phyloP scores from a whole-genome alignment of 2,888 invertebrate genomes.

The Ptilodon capucinus region DNA sequence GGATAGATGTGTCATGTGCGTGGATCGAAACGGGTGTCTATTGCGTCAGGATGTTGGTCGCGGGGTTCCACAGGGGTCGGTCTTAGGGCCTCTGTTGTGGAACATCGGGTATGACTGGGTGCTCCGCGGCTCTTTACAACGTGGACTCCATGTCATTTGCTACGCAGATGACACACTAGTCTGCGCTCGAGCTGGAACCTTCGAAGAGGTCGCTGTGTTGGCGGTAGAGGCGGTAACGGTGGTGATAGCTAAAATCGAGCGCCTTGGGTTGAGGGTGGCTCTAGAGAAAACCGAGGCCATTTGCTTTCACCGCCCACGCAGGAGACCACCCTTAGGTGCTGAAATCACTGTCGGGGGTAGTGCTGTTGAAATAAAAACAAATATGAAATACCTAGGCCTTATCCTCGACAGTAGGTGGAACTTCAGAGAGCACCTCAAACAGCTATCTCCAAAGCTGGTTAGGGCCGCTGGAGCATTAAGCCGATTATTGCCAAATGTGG shows the following conservation, averaged over 20 bases:
- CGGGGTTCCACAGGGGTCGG: conserved; percentile 24
- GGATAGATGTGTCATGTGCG: neutral
- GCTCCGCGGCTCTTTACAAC: conserved; percentile 9
- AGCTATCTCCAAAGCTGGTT: neutral
- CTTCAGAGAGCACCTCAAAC: neutral
- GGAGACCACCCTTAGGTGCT: no score
- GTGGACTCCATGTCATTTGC: conserved; percentile 5
- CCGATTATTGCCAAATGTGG: no score
- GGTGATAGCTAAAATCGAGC: neutral
- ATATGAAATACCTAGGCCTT: neutral
- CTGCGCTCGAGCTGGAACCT: neutral
- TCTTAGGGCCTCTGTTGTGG: no score
- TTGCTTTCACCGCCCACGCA: neutral
- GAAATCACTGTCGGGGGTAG: no score
- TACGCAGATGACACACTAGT: conserved; percentile 28
- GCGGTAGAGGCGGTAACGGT: neutral
- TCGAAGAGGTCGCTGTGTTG: neutral
- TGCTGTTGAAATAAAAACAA: no score
- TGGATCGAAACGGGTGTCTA: neutral
- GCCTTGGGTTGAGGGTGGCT: neutral
- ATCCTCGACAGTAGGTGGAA: neutral
- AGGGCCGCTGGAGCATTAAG: neutral
- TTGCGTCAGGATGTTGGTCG: conserved; percentile 1
- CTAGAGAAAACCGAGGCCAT: neutral
- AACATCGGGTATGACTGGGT: no score